Conservation (phyloP, 2,113 vertebrate genomes). For the Pantherophis guttatus region DNA sequence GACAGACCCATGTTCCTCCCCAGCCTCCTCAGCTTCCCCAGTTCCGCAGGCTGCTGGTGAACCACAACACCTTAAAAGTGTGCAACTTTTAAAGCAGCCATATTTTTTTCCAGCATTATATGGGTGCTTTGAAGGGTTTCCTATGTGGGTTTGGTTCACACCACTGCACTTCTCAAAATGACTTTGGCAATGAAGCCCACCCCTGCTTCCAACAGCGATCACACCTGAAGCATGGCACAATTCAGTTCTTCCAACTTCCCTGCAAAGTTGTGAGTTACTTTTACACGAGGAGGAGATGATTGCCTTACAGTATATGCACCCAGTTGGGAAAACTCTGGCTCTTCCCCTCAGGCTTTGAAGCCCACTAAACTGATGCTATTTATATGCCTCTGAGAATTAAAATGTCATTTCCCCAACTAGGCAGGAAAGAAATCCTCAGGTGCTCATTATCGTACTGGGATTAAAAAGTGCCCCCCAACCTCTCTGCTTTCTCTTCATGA, state of each 20-base stretch:
- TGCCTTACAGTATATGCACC: constrained; percentile 35
- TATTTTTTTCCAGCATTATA: too few species aligned
- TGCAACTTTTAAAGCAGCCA: too few species aligned
- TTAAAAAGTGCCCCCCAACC: constrained; percentile 55
- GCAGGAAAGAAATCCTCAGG: constrained; percentile 51
- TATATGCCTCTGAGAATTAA: constrained; percentile 48
- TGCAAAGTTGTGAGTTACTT: not conserved
- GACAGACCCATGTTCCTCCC: too few species aligned
- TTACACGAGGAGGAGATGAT: constrained; percentile 21
- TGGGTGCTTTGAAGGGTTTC: too few species aligned
- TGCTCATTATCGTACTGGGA: constrained; percentile 61
- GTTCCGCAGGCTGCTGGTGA: too few species aligned
- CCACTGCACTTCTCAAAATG: too few species aligned
- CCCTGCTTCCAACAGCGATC: too few species aligned
- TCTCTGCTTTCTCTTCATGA: constrained; percentile 57
- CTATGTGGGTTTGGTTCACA: too few species aligned
- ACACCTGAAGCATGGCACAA: not conserved
- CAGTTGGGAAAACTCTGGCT: constrained; percentile 22
- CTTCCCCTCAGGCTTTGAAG: constrained; percentile 20
- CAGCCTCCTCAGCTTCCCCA: too few species aligned
- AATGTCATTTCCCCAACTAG: constrained; percentile 65
- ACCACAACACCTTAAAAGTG: too few species aligned
- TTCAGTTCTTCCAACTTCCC: not conserved
- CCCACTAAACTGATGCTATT: constrained; percentile 41
- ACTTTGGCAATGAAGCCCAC: too few species aligned